These are phyloP conservation scores for Noctua janthe DNA, from an alignment of 2,888 invertebrate genomes.

Conservation along the genomic window DNA sequence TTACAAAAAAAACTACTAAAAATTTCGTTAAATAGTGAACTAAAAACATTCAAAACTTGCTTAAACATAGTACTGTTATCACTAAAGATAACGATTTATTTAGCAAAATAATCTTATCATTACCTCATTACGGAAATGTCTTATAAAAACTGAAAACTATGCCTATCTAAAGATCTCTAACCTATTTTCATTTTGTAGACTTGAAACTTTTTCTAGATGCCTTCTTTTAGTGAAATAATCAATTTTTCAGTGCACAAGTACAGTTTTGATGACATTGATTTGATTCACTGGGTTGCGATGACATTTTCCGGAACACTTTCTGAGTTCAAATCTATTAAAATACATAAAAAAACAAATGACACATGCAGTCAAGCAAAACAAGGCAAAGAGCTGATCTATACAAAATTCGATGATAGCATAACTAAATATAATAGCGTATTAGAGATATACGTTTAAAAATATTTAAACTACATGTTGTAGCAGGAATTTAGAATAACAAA, in stretches of 20 bases:
- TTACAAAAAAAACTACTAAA: neutral
- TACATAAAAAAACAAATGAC: slow-evolving; percentile 24
- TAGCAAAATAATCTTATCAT: slow-evolving; percentile 37
- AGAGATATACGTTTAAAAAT: too few relatives aligned
- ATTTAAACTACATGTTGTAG: too few relatives aligned
- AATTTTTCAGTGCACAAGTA: neutral
- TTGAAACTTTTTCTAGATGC: neutral
- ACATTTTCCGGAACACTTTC: slow-evolving; percentile 39
- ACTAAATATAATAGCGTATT: neutral
- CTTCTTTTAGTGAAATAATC: neutral
- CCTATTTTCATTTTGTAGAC: neutral
- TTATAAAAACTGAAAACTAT: neutral
- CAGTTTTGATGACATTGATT: slow-evolving; percentile 50
- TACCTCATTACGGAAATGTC: slow-evolving; percentile 13
- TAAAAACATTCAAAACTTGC: neutral
- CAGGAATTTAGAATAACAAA: too few relatives aligned
- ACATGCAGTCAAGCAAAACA: slow-evolving; percentile 37
- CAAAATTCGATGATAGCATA: slow-evolving; percentile 12
- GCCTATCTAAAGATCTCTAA: neutral
- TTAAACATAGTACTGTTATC: slow-evolving; percentile 25
- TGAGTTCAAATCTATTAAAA: slow-evolving; percentile 21
- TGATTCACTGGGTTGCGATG: slow-evolving; percentile 42
- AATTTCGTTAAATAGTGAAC: neutral
- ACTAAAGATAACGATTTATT: slow-evolving; percentile 20
- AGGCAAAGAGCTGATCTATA: slow-evolving; percentile 13